Percentiles rank a stretch among this genome's conserved stretches.
Conservation (phyloP, 2,797 vertebrate genomes). For the Aphelocoma californica region DNA sequence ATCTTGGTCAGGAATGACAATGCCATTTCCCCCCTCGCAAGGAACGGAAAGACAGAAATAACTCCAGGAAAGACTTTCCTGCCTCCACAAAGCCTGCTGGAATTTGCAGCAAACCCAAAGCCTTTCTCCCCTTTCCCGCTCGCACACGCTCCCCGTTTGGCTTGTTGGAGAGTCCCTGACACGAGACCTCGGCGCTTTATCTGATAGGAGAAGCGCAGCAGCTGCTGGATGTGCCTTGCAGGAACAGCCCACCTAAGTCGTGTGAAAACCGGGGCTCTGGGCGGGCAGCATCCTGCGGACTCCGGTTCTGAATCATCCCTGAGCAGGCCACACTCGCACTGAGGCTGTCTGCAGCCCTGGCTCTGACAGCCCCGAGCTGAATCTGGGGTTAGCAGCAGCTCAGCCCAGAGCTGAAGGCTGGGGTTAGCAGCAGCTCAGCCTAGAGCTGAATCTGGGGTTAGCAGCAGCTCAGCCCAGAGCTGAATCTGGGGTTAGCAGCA, state of each 20-base stretch:
- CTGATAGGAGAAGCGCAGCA: slow-evolving; percentile 2
- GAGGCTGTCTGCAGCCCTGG: background rate
- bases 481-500: background rate
- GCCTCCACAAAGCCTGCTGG: background rate
- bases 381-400: background rate
- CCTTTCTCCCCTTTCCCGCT: background rate
- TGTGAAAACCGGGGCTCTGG: slow-evolving; percentile 8
- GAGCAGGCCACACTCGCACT: background rate
- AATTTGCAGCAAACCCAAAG: background rate
- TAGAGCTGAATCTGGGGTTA: background rate
- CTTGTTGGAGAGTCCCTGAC: background rate
- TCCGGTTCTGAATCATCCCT: slow-evolving; percentile 1
- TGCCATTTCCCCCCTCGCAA: slow-evolving; percentile 24
- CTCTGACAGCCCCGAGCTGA: background rate
- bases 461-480: background rate
- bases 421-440: background rate
- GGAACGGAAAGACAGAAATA: slow-evolving; percentile 58
- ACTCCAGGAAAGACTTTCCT: slow-evolving; percentile 45
- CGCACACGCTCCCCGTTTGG: background rate
- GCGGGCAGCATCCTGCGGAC: background rate
- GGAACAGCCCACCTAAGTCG: slow-evolving; percentile 46
- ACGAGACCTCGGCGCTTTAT: background rate
- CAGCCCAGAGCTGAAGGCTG: background rate
- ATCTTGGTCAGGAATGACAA: slow-evolving; percentile 28
- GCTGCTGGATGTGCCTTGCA: background rate